A percentile compares a stretch with the other conserved stretches of the same genome.
Conservation (phyloP, 1,140 invertebrate genomes). For the Charaxes varanes region DNA sequence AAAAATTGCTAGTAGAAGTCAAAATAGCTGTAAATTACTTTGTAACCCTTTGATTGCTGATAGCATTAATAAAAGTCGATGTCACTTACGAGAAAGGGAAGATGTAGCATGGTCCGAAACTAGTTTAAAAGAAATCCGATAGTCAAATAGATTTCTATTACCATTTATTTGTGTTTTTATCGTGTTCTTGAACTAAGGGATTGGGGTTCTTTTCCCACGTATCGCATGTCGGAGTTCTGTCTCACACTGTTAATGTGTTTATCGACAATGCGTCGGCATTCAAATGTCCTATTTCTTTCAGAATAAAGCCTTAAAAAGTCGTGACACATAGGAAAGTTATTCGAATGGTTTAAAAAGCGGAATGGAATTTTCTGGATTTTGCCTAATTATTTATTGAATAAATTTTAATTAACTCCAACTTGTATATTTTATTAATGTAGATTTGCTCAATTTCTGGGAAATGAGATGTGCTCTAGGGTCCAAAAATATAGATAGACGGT, state of each 20-base stretch:
- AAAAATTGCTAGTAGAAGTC: too few relatives aligned
- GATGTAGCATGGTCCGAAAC: slow-evolving; percentile 7
- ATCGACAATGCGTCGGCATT: slow-evolving; percentile 9
- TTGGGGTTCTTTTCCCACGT: slow-evolving; percentile 36
- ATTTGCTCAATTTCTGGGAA: too few relatives aligned
- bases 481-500: too few relatives aligned
- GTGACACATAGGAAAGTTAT: too few relatives aligned
- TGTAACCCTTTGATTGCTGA: not conserved
- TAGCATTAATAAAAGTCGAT: not conserved
- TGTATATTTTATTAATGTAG: too few relatives aligned
- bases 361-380: too few relatives aligned
- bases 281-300: slow-evolving; percentile 8
- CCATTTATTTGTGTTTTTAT: slow-evolving; percentile 40
- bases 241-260: slow-evolving; percentile 15
- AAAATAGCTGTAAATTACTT: too few relatives aligned
- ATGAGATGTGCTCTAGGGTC: too few relatives aligned
- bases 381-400: too few relatives aligned
- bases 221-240: slow-evolving; percentile 25
- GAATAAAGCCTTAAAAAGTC: not conserved
- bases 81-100: slow-evolving; percentile 7
- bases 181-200: slow-evolving; percentile 30
- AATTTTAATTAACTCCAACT: too few relatives aligned
- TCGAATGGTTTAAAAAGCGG: too few relatives aligned
- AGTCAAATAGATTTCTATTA: slow-evolving; percentile 39
- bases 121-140: slow-evolving; percentile 33